Percentiles rank a stretch among this genome's conserved stretches.
These are phyloP conservation scores for Xiphorhynchus elegans DNA, from an alignment of 2,113 vertebrate genomes.

Conservation along the genomic window DNA sequence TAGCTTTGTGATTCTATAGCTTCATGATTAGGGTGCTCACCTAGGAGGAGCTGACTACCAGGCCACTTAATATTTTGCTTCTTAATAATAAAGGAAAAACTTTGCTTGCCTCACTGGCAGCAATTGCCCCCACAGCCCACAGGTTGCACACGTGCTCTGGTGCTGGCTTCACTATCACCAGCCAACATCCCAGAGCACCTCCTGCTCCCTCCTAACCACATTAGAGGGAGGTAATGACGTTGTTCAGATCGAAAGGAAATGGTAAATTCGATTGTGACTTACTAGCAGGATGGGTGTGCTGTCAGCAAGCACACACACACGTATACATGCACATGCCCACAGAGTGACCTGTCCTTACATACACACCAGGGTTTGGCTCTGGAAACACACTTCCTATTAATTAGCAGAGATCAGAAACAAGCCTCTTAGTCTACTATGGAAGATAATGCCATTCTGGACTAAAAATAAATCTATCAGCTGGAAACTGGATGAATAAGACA, in stretches of 20 bases:
- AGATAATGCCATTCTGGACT: background rate
- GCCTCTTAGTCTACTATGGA: background rate
- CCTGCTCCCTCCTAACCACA: constrained; percentile 35
- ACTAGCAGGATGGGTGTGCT: background rate
- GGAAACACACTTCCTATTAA: background rate
- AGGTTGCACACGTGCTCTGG: background rate
- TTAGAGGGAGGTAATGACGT: constrained; percentile 24
- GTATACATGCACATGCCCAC: background rate
- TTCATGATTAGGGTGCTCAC: background rate
- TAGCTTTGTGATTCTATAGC: background rate
- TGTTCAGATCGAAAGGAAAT: constrained; percentile 14
- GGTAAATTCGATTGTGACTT: constrained; percentile 38
- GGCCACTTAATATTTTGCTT: background rate
- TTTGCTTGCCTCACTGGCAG: background rate
- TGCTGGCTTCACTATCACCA: background rate
- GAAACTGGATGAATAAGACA: background rate
- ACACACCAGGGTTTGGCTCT: background rate
- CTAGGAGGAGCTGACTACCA: background rate
- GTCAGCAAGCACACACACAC: constrained; percentile 15
- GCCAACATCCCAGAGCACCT: constrained; percentile 12
- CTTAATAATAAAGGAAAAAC: background rate
- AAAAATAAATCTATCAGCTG: constrained; percentile 8
- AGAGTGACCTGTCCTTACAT: background rate
- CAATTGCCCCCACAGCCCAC: background rate
- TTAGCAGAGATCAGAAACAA: constrained; percentile 13